Evolutionary conservation across 2,888 invertebrate species (phyloP), one percentile per base, ranked within the genome.

Genomic region (Torymus aiolomorphi): DNA sequence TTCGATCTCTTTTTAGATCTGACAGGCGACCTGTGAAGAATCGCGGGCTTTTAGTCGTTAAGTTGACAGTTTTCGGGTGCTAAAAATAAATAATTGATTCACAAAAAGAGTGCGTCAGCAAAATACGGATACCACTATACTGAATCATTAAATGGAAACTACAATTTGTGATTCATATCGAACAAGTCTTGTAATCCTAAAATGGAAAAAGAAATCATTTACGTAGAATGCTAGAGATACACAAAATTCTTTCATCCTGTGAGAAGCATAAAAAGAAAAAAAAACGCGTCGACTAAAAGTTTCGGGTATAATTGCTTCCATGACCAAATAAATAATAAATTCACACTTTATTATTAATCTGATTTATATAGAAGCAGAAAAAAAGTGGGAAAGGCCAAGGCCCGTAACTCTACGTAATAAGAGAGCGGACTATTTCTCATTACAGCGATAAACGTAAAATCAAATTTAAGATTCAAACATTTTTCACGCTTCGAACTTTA

Each of bases 401-500:
- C 14, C 18, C 20, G 57, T 24, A 62, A 62, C 11, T 52, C 5
- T 11, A n/a, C 20, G 18, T 63, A 57, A 77, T 66, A 66, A 66
- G 20, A 42, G 42, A 71, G 16, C 42, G 49, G 51, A 57, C 54
- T 42, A 18, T 49, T 49, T 49, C 51, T 51, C 16, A 49, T 57
- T 18, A 16, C n/a, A 52, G 20, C 49, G 71, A 59, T 31, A 70
- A 12, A 20, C 11, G 52, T 65, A 12, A 71, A 54, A 62, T 69
- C 54, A 72, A 72, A 78, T 66, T 72, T 20, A 78, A 69, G 62
- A 67, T 61, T 67, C 24, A 62, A 73, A 62, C 67, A 78, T 75
- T 73, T 73, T 73, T 78, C 78, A 73, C 67, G 78, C 54, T 62
- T 56, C 62, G 62, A 62, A 67, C 13, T 71, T 71, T 77, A 77